Evolutionary conservation across 2,888 invertebrate genomes (phyloP), one percentile per base, ranked within the genome.

Genomic region (Drosophila nr. perissopoda): DNA sequence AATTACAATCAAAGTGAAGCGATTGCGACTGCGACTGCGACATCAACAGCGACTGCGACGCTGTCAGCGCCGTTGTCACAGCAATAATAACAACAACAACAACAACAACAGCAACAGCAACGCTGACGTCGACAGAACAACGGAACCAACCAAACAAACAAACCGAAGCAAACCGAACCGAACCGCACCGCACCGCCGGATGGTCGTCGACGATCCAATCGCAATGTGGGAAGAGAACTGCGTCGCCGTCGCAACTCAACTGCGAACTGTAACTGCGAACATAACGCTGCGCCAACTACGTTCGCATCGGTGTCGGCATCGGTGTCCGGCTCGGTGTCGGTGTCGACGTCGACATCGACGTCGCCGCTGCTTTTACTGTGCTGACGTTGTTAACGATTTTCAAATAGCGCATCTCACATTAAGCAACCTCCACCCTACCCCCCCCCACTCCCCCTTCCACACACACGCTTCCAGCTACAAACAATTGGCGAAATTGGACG

Each of bases 371-470:
- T 25, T 59, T 42, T 13, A 25, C 11, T 49, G 58, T 67, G 57
- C 69, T 71, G 74, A 80, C 83, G 80, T 85, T 80, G 84, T 83
- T 84, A 88, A 84, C 83, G 83, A 83, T 88, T 84, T 86, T 78
- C 78, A 80, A 87, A 81, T 83, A 83, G 58, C 54, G 62, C 62
- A 60, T 48, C 58, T 36, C 57, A 33, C 21, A 45, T 25, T 25
- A 36, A 45, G 45, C 25, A 45, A 25, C 8, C 18, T 18, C 6
- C 0, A 0, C 16, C 11, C 7, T 18, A 2, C 51, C 34, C 25
- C 0, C 33, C 2, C 0, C 18, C 18, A n/a, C n/a, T n/a, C n/a
- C n/a, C 6, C 25, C 18, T 2, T 6, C 2, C 2, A 8, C 36
- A 8, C 10, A 8, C 10, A 8, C 18, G 6, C 38, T 13, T 1